A percentile compares a stretch with the other conserved stretches of the same genome.
Evolutionary conservation across 1,140 invertebrate genomes (phyloP).

Genomic region (Lutraria rhynchaena): DNA sequence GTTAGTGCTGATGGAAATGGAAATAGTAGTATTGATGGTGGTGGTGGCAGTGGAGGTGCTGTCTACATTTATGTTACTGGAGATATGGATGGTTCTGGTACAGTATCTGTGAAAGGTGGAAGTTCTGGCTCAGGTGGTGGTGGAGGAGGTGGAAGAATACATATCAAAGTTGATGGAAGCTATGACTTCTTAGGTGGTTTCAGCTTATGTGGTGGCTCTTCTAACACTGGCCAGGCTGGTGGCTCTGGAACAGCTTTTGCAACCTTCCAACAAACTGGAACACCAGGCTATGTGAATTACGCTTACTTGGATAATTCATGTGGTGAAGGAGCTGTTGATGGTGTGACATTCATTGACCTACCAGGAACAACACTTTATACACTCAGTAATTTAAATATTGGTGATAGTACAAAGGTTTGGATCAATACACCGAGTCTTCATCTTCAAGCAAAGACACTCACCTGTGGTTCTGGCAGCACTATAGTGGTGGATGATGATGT

Average conservation of each 20-base stretch:
- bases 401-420: constrained; percentile 58
- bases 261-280: constrained; percentile 52
- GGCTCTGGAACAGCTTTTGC: constrained; percentile 72
- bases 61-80: constrained; percentile 57
- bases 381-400: constrained; percentile 57
- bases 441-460: constrained; percentile 64
- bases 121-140: constrained; percentile 59
- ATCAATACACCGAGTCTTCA: constrained; percentile 61
- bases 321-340: constrained; percentile 42
- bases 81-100: constrained; percentile 66
- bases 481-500: constrained; percentile 65
- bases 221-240: constrained; percentile 62
- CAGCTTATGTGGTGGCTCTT: constrained; percentile 65
- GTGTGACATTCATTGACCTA: constrained; percentile 60
- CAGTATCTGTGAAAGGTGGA: constrained; percentile 62
- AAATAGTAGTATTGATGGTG: constrained; percentile 58
- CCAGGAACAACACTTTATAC: constrained; percentile 26
- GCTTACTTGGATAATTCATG: constrained; percentile 65
- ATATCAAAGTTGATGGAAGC: constrained; percentile 55
- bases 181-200: constrained; percentile 69
- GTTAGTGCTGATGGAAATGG: constrained; percentile 64
- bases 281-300: constrained; percentile 46
- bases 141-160: constrained; percentile 71
- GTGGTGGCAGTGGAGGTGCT: constrained; percentile 71
- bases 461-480: constrained; percentile 65